These are phyloP conservation scores for Taurulus bubalis DNA, from an alignment of 2,113 vertebrate genomes.

Conservation along the genomic window DNA sequence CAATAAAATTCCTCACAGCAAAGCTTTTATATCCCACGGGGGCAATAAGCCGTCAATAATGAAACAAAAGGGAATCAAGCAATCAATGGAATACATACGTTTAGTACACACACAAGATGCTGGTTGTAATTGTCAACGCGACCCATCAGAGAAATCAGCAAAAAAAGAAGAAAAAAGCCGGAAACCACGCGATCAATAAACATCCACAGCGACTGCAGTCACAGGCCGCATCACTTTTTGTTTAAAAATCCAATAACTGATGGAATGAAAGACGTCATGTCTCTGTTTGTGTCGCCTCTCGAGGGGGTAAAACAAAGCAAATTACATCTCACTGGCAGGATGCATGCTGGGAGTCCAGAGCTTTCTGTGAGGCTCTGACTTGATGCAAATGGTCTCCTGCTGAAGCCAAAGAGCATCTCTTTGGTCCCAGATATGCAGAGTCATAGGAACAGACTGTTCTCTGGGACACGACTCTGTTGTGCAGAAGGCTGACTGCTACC, in stretches of 20 bases:
- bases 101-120: neutral
- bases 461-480: too few relatives aligned
- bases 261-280: neutral
- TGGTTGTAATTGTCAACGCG: neutral
- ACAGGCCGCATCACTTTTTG: neutral
- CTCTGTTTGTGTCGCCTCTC: neutral
- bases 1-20: constrained; percentile 35
- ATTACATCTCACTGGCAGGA: neutral
- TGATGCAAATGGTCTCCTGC: neutral
- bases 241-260: neutral
- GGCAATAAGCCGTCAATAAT: neutral
- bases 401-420: neutral
- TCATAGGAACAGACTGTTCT: neutral
- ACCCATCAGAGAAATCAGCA: neutral
- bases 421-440: neutral
- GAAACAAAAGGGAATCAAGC: neutral
- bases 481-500: too few relatives aligned
- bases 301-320: neutral
- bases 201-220: neutral
- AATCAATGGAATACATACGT: neutral
- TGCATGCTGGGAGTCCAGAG: neutral
- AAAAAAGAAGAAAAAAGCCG: neutral
- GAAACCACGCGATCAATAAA: neutral
- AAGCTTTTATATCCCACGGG: neutral
- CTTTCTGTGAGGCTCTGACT: neutral